These are phyloP conservation scores for Heliornis fulica DNA, from an alignment of 2,113 vertebrate genomes.

Conservation along the genomic window DNA sequence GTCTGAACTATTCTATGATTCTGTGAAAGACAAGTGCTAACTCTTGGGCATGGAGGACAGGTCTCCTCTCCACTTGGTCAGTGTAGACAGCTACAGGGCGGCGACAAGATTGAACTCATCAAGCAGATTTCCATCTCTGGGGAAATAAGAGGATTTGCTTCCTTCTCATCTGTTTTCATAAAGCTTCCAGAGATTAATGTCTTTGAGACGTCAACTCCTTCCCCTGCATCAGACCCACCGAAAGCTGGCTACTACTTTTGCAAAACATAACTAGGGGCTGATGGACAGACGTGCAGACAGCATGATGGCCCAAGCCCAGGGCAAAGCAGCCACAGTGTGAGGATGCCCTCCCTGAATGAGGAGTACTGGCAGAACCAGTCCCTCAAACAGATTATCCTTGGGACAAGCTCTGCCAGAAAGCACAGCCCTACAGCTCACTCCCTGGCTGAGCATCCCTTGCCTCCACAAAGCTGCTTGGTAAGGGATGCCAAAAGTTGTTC, in stretches of 20 bases:
- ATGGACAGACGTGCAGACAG: background rate
- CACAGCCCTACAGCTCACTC: background rate
- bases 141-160: background rate
- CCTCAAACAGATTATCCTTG: background rate
- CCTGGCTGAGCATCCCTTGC: background rate
- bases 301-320: background rate
- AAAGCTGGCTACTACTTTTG: background rate
- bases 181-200: background rate
- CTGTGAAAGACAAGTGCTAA: background rate
- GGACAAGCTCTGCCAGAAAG: slow-evolving; percentile 5
- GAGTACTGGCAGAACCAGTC: background rate
- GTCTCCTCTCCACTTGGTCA: background rate
- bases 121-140: background rate
- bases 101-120: background rate
- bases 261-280: background rate
- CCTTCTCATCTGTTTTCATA: background rate
- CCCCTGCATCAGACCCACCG: background rate
- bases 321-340: background rate
- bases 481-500: background rate
- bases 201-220: background rate
- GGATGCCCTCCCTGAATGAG: background rate
- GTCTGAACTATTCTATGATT: too few relatives aligned
- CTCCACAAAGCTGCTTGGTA: background rate
- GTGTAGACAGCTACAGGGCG: background rate
- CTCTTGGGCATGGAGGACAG: background rate